Evolutionary conservation across 2,113 vertebrate species (phyloP).

Genomic region (Seriola rivoliana): DNA sequence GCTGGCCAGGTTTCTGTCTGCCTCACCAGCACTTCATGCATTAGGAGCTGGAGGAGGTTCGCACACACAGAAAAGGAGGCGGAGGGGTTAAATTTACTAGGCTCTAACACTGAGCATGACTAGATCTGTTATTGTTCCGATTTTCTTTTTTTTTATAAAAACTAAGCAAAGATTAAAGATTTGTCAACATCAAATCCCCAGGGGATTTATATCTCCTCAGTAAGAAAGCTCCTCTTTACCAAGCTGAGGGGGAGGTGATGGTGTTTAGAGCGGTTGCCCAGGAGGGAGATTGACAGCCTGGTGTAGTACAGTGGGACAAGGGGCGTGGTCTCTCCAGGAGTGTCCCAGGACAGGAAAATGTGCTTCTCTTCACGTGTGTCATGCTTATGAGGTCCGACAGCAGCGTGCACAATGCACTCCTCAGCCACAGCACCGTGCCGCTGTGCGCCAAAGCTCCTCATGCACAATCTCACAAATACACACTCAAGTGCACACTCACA

Average conservation of each 20-base stretch:
- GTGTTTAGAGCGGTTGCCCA: constrained; percentile 9
- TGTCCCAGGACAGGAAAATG: constrained; percentile 49
- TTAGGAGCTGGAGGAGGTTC: constrained; percentile 24
- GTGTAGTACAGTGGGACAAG: constrained; percentile 28
- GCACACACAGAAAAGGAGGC: background rate
- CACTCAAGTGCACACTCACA: constrained; percentile 23
- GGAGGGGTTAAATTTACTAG: background rate
- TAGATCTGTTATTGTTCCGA: background rate
- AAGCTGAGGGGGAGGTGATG: constrained; percentile 21
- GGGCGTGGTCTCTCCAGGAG: constrained; percentile 21
- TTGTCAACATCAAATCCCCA: constrained; percentile 40
- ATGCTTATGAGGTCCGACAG: constrained; percentile 74
- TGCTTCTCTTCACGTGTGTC: constrained; percentile 72
- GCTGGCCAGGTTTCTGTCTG: constrained; percentile 26
- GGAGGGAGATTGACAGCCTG: constrained; percentile 22
- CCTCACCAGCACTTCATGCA: constrained; percentile 1
- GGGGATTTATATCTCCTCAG: constrained; percentile 44
- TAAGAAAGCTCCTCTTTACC: constrained; percentile 47
- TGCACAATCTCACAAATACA: constrained; percentile 37
- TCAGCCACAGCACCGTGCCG: constrained; percentile 6
- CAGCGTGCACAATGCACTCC: constrained; percentile 58
- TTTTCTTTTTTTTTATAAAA: constrained; percentile 19
- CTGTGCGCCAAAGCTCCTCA: constrained; percentile 37
- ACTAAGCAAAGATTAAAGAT: constrained; percentile 60
- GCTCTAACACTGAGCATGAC: background rate